Percentiles rank a stretch among this genome's conserved stretches.
phyloP scores from a whole-genome alignment of 2,888 invertebrate species.

The Hemithea aestivaria region DNA sequence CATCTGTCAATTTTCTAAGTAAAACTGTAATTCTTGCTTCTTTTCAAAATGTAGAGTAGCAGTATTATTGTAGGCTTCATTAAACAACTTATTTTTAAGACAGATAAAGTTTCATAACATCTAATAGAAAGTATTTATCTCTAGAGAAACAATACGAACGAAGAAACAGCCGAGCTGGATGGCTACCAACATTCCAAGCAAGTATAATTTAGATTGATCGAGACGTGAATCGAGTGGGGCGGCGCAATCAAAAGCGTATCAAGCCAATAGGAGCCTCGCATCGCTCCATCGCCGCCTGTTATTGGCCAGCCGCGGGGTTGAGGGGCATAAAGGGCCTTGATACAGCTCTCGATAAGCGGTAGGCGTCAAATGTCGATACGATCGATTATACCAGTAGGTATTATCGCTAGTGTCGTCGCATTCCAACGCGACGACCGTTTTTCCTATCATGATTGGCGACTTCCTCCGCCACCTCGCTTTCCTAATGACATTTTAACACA shows the following conservation, averaged over 20 bases:
- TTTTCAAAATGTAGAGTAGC: too few relatives aligned
- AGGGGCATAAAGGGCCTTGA: slow-evolving; percentile 69
- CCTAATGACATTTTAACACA: slow-evolving; percentile 15
- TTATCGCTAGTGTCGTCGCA: slow-evolving; percentile 43
- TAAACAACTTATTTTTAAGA: too few relatives aligned
- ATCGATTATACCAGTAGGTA: slow-evolving; percentile 60
- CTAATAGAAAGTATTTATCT: too few relatives aligned
- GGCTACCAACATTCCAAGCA: slow-evolving; percentile 50
- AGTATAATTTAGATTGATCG: slow-evolving; percentile 73
- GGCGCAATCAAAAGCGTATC: slow-evolving; percentile 76
- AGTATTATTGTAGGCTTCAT: too few relatives aligned
- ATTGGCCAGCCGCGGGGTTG: slow-evolving; percentile 67
- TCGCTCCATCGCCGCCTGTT: slow-evolving; percentile 40
- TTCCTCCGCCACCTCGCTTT: slow-evolving; percentile 13
- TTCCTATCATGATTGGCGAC: slow-evolving; percentile 31
- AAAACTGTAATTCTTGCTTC: too few relatives aligned
- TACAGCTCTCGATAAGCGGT: slow-evolving; percentile 72
- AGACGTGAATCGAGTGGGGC: slow-evolving; percentile 70
- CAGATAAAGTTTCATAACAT: too few relatives aligned
- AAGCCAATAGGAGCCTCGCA: slow-evolving; percentile 62
- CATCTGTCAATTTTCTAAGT: too few relatives aligned
- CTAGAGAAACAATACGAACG: slow-evolving; percentile 39
- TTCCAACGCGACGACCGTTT: slow-evolving; percentile 16
- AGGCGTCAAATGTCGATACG: slow-evolving; percentile 66
- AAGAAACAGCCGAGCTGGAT: slow-evolving; percentile 45